Evolutionary conservation across 2,113 vertebrate genomes (phyloP), one percentile per base, ranked within the genome.

Genomic region (Melanerpes formicivorus): DNA sequence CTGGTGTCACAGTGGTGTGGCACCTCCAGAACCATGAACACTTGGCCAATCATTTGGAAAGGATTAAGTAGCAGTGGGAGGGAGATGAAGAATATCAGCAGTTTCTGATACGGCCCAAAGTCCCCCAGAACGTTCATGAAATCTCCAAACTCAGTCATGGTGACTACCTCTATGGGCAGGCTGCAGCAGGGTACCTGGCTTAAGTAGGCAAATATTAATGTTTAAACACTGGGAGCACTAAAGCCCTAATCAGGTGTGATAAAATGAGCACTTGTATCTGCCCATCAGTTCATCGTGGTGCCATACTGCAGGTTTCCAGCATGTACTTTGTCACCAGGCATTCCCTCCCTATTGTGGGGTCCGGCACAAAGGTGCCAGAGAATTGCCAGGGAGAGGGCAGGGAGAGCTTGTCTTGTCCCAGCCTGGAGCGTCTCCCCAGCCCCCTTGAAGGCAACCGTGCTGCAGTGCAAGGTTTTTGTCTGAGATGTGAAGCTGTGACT

Each of bases 81-180:
- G 52, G 97, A 96, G 84, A 98, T 73, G 3, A 96, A 40, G 30
- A 98, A 56, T 30, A 98, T 72, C 72, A 99, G 62, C 65, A 94
- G 83, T 44, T 98, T 96, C 96, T 99, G 99, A 87, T 98, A 99
- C 1, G 93, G 82, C 23, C 98, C 98, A 23, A 98, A 99, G 54
- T 97, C 97, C 4, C 98, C 98, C 80, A 88, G 1, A 98, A 96
- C 88, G 96, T 90, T 34, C 88, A 97, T 30, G 98, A 96, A 46
- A 97, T 97, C 90, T 98, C 91, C 37, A 21, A 92, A 94, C 70
- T 93, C 93, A 13, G 70, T 14, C 90, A 95, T 95, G 69, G 62
- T 3, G 52, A 64, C 5, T 27, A 6, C 14, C 4, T 29, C 72
- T 88, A 1, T 60, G 70, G 37, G 32, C 42, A 29, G 80, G 50